Conservation (phyloP, 2,797 vertebrate genomes). For the Danio jaintianensis region DNA sequence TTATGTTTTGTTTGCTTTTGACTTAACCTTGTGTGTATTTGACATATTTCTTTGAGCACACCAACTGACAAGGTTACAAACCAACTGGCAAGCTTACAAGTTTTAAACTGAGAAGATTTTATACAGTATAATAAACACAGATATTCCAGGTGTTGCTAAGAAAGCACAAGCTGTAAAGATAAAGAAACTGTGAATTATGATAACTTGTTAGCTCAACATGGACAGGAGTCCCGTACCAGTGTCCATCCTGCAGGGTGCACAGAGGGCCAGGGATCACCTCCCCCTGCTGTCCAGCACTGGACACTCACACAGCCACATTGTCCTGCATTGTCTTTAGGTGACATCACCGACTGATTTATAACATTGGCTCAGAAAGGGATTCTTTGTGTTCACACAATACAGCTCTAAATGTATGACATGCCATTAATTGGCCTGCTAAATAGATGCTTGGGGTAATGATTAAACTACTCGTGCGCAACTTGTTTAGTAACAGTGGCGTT, state of each 20-base stretch:
- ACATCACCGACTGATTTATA: conserved; percentile 76
- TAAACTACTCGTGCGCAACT: conserved; percentile 59
- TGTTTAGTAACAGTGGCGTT: background rate
- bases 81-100: no score
- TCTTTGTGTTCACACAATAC: conserved; percentile 73
- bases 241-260: conserved; percentile 39
- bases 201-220: conserved; percentile 19
- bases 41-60: no score
- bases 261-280: conserved; percentile 24
- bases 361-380: conserved; percentile 64
- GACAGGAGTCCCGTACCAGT: conserved; percentile 22
- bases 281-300: conserved; percentile 41
- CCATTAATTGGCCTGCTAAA: conserved; percentile 73
- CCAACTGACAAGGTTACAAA: no score
- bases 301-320: conserved; percentile 69
- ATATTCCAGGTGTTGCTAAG: no score
- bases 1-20: no score
- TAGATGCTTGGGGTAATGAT: conserved; percentile 70
- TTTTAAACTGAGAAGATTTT: no score
- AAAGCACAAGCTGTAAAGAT: no score
- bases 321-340: conserved; percentile 66
- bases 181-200: background rate
- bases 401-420: conserved; percentile 75
- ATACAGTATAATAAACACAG: no score
- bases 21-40: no score